A percentile compares a stretch with the other conserved stretches of the same genome.
phyloP scores from a whole-genome alignment of 1,140 invertebrate genomes.

The Batillaria attramentaria region DNA sequence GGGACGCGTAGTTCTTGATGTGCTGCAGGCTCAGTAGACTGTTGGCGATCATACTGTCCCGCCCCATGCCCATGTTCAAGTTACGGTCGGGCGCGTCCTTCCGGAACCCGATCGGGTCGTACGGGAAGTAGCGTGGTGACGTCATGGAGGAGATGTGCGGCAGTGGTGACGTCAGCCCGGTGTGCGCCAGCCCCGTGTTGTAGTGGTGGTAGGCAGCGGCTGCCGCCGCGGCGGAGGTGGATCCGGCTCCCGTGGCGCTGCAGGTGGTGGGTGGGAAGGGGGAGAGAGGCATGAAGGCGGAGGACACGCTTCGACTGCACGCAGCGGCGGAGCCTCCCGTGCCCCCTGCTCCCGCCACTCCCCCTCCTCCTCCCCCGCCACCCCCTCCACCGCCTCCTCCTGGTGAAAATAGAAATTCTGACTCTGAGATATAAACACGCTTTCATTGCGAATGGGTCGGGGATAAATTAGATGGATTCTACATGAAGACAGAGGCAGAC shows the following conservation, averaged over 20 bases:
- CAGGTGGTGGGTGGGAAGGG: slow-evolving; percentile 59
- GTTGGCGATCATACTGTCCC: slow-evolving; percentile 86
- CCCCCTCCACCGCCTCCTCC: slow-evolving; percentile 29
- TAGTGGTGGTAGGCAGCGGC: slow-evolving; percentile 58
- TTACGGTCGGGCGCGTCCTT: slow-evolving; percentile 57
- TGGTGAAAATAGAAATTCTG: no score
- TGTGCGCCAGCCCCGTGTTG: slow-evolving; percentile 52
- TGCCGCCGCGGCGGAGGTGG: slow-evolving; percentile 31
- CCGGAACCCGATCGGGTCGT: slow-evolving; percentile 91
- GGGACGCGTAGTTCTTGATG: slow-evolving; percentile 91
- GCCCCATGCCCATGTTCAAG: slow-evolving; percentile 72
- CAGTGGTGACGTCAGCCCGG: slow-evolving; percentile 60
- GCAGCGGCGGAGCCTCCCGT: slow-evolving; percentile 1
- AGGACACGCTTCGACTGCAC: slow-evolving; percentile 51
- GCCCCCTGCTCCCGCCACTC: slow-evolving; percentile 22
- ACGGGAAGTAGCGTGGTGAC: slow-evolving; percentile 81
- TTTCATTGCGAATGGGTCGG: no score
- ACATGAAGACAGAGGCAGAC: no score
- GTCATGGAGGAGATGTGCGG: slow-evolving; percentile 69
- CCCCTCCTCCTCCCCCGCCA: slow-evolving; percentile 16
- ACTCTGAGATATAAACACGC: no score
- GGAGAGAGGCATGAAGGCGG: slow-evolving; percentile 66
- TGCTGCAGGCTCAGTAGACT: slow-evolving; percentile 96
- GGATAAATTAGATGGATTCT: no score
- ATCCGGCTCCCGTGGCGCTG: slow-evolving; percentile 50